Base-by-base conservation (phyloP, 2,797 vertebrate species). In the Heterohyrax brucei region DNA sequence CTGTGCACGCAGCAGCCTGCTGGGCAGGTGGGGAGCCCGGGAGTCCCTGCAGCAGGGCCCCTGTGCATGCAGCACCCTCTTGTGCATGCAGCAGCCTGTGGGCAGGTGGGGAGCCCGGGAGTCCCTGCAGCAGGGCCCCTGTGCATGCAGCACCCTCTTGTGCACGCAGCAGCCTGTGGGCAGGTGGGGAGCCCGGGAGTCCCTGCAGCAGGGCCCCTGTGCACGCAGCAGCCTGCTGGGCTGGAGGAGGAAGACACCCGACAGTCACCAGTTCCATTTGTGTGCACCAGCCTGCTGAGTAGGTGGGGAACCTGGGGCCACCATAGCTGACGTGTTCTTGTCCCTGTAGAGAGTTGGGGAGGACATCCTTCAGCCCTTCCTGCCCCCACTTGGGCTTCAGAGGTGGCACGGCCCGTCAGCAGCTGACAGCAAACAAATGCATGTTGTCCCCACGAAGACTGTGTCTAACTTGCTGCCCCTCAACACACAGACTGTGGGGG, bases 381-480 rank as follows among this genome's bases (percentile, higher is more conserved):
- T 16, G 13, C 53, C 53, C 53, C 50, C 50, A 7, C 53, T 12
- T 56, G 53, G 53, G 12, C 59, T 61, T 61, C 2, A 61, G 59
- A 21, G 21, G 59, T 21, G 19, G 53, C 10, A 16, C 13, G 53
- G 53, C 10, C 53, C 4, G 53, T 56, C 13, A 4, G 53, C 72
- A 0, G 26, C 22, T 81, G 72, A 30, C 94, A 91, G 89, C 91
- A 84, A 73, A 64, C 8, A 95, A 80, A 73, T 87, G 80, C 94
- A 56, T 96, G 30, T 77, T 81, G 7, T 62, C 90, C 94, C 85
- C 86, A 19, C 62, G 77, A 95, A 96, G 97, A 88, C 95, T 97
- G 95, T 98, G 96, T 97, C 95, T 97, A 92, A 96, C 95, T 92
- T 96, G 95, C 72, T 85, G 76, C 78, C 81, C 76, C 86, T 14